Evolutionary conservation across 2,113 vertebrate species (phyloP), one percentile per base, ranked within the genome.

Genomic region (Furnarius figulus): DNA sequence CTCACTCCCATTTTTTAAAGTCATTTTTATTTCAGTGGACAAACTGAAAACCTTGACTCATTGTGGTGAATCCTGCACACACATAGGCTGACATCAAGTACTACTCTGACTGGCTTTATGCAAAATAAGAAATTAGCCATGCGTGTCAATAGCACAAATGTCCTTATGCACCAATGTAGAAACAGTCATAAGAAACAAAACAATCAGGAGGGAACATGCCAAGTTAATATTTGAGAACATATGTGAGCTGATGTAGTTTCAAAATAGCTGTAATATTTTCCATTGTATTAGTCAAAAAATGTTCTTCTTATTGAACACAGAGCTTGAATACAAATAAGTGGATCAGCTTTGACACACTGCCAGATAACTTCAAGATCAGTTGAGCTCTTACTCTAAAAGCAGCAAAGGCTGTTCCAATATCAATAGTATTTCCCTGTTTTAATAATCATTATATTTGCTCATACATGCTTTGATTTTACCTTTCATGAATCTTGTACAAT

Each of bases 231-330:
- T 78, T 94, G 68, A 92, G 93, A 95, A 67, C 93, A 90, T 86
- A 88, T 93, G 93, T 85, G 72, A 94, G 65, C n/a, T 86, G 75
- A 95, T 80, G 56, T 21, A 65, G 90, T 92, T 94, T 96, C 68
- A 88, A 94, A 94, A 90, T 72, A 93, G 35, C 52, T 75, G 65
- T 86, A 93, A 94, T 94, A 81, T 92, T 96, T 97, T 97, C 96
- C 96, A 89, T 46, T 84, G 76, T 78, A 75, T 93, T 92, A 80
- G 44, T 90, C 93, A 94, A 86, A 93, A 91, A 88, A 66, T 31
- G 24, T 68, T 90, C 72, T 67, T 93, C 31, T 52, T 82, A 67
- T 82, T 83, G 39, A 80, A 92, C n/a, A 17, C 87, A 89, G 78
- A 63, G 74, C 53, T 86, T 85, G 90, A 95, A 74, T 71, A 91